phyloP scores from a whole-genome alignment of 23 tunicate species.

The Styela clava region DNA sequence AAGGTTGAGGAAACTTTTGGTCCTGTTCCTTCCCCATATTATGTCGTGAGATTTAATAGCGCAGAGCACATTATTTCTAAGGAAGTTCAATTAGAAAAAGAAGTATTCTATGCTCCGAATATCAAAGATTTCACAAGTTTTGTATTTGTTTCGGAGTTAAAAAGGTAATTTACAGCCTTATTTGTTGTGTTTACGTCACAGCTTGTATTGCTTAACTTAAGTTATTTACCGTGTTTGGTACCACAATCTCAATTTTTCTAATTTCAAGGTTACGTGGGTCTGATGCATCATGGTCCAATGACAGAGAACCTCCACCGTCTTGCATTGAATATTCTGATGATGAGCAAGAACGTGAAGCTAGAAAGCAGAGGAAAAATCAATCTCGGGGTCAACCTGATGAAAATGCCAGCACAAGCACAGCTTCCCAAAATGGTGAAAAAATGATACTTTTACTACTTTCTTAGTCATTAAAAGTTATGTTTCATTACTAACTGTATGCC shows the following conservation, averaged over 20 bases:
- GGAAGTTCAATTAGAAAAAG: slow-evolving; percentile 13
- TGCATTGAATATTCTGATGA: slow-evolving; percentile 59
- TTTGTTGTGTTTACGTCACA: neutral
- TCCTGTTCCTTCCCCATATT: slow-evolving; percentile 52
- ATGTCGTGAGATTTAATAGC: slow-evolving; percentile 44
- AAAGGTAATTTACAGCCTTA: no score
- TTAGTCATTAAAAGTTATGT: no score
- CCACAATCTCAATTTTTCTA: no score
- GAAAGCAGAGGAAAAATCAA: neutral
- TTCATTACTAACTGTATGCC: no score
- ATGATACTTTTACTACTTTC: no score
- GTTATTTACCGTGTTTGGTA: neutral
- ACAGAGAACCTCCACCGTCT: slow-evolving; percentile 47
- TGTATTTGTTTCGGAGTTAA: slow-evolving; percentile 33
- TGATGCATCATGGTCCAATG: slow-evolving; percentile 61
- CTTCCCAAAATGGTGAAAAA: neutral
- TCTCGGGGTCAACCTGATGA: neutral
- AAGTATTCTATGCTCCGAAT: slow-evolving; percentile 44
- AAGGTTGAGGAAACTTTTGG: slow-evolving; percentile 60
- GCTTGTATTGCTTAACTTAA: neutral
- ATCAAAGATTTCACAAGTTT: slow-evolving; percentile 31
- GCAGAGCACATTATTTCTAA: slow-evolving; percentile 14
- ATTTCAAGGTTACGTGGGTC: slow-evolving; percentile 37
- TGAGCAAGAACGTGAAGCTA: slow-evolving; percentile 41
- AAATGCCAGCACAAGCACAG: neutral